phyloP scores from a whole-genome alignment of 2,113 vertebrate species.

The Hymenochirus boettgeri region DNA sequence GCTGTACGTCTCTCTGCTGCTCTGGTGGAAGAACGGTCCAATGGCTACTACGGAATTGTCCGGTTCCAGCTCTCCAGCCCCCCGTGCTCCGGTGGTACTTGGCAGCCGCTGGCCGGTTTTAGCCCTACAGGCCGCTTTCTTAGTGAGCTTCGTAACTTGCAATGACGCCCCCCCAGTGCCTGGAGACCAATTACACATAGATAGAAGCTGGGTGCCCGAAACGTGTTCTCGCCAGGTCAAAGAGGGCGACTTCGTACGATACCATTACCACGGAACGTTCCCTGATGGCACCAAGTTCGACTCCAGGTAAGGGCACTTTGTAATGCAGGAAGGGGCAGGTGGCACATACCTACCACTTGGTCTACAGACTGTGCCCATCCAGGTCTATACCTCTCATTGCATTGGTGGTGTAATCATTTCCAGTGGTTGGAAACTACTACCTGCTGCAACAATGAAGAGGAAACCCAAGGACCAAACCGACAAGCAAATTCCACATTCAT shows the following conservation, averaged over 20 bases:
- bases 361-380: too few relatives aligned
- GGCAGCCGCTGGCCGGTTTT: constrained; percentile 38
- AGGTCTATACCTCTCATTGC: too few relatives aligned
- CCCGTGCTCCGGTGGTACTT: not conserved
- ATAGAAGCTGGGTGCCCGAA: constrained; percentile 81
- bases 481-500: too few relatives aligned
- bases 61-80: not conserved
- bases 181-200: constrained; percentile 71
- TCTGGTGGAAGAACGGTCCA: too few relatives aligned
- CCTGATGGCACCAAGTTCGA: constrained; percentile 90
- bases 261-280: constrained; percentile 87
- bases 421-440: too few relatives aligned
- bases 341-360: too few relatives aligned
- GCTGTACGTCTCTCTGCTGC: too few relatives aligned
- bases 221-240: constrained; percentile 77
- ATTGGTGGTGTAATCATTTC: too few relatives aligned
- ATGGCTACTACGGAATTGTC: too few relatives aligned
- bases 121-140: constrained; percentile 53
- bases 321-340: too few relatives aligned
- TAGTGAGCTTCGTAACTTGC: constrained; percentile 59
- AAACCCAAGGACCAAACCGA: too few relatives aligned
- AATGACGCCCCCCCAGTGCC: constrained; percentile 48
- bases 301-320: constrained; percentile 74
- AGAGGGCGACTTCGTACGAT: constrained; percentile 85
- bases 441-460: too few relatives aligned